Percentiles rank a stretch among this genome's conserved stretches.
phyloP scores from a whole-genome alignment of 37 sponge, comb jelly and placozoan genomes.

The Agelas oroides region DNA sequence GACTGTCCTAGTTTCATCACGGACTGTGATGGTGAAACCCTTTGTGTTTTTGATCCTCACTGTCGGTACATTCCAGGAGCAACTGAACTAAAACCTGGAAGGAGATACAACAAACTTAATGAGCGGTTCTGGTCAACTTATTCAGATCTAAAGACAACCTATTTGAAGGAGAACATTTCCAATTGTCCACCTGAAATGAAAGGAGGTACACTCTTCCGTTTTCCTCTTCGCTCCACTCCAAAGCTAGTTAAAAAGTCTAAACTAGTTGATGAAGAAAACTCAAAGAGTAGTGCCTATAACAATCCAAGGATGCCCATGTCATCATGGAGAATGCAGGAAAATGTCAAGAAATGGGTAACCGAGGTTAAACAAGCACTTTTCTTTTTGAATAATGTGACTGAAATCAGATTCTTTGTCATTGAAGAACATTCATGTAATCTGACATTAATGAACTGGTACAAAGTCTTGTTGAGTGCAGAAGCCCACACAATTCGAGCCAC shows the following conservation, averaged over 20 bases:
- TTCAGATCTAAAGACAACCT: constrained; percentile 47
- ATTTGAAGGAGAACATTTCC: constrained; percentile 8
- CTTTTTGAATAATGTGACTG: constrained; percentile 10
- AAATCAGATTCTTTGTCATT: not conserved
- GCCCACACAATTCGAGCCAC: not conserved
- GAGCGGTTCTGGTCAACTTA: constrained; percentile 62
- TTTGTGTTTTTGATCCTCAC: constrained; percentile 68
- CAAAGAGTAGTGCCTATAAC: too few species aligned
- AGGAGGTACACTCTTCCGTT: constrained; percentile 75
- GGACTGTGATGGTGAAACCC: constrained; percentile 27
- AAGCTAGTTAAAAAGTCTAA: constrained; percentile 45
- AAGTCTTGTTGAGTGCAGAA: not conserved
- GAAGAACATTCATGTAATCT: not conserved
- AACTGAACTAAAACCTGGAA: constrained; percentile 16
- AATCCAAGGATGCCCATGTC: too few species aligned
- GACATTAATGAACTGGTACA: not conserved
- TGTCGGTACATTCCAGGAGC: constrained; percentile 26
- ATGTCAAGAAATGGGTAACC: not conserved
- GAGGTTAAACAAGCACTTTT: not conserved
- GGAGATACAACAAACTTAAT: constrained; percentile 1
- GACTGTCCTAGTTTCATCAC: constrained; percentile 76
- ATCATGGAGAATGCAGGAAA: not conserved
- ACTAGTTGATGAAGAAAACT: too few species aligned
- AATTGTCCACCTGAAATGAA: constrained; percentile 19
- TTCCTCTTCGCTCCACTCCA: constrained; percentile 62